Base-by-base conservation (phyloP, 2,797 vertebrate genomes). In the Gorsachius magnificus region DNA sequence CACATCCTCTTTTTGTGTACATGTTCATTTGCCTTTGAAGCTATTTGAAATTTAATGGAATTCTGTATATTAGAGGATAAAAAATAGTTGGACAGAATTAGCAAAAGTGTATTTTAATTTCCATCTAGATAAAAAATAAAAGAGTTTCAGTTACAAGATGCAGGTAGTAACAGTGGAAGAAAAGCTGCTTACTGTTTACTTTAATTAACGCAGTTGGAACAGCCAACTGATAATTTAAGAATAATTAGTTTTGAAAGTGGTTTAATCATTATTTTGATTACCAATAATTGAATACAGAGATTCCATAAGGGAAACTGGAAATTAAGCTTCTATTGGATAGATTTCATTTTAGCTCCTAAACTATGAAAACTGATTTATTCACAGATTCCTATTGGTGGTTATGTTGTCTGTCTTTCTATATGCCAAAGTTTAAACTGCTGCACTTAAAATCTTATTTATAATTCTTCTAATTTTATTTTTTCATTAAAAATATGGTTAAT, bases 211-310 rank as follows among this genome's bases (percentile, higher is more conserved):
- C 79, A 86, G 80, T 86, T 94, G 83, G 94, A 95, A 93, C 41
- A 54, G 53, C 43, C 86, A 97, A 87, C 29, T 20, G 74, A 85
- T 97, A 81, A 86, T 95, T 95, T 90, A 88, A 58, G 76, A 95
- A 95, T 93, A 97, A 96, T 95, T 96, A 92, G 66, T 64, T 96
- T 77, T 90, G 68, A 95, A 95, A 89, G 43, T 90, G 46, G 56
- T 76, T 90, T 72, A 95, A 92, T 96, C 51, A 87, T 33, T 95
- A 78, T 96, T 95, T 95, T 94, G 89, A 86, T 93, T 94, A 66
- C 50, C 43, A 94, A 56, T 91, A 95, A 94, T 72, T 94, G 50
- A 93, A 91, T 60, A 89, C 11, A 64, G 86, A 82, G 15, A 82
- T 77, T 89, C 89, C 29, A 65, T 87, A 80, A 95, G 33, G 41